phyloP scores from a whole-genome alignment of 2,888 invertebrate genomes.

The Panzeria rudis region DNA sequence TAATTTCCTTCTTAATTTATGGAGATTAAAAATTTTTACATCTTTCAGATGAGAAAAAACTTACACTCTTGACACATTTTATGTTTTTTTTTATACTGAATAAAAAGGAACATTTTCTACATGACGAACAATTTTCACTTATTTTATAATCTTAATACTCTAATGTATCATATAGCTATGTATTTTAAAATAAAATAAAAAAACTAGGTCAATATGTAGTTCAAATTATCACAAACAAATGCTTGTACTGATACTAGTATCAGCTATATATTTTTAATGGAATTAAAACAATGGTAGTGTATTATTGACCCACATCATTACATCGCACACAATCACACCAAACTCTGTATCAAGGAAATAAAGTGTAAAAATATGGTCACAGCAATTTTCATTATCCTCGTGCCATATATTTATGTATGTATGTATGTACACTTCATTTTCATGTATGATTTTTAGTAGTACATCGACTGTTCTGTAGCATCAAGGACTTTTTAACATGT shows the following conservation, averaged over 20 bases:
- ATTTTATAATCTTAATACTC: constrained; percentile 38
- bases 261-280: background rate
- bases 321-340: constrained; percentile 13
- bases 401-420: too few relatives aligned
- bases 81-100: background rate
- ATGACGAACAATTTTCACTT: constrained; percentile 52
- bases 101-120: constrained; percentile 16
- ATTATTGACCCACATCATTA: constrained; percentile 58
- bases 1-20: constrained; percentile 10
- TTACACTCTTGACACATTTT: constrained; percentile 50
- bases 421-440: background rate
- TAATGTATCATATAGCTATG: constrained; percentile 2
- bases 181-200: constrained; percentile 21
- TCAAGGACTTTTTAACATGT: constrained; percentile 21
- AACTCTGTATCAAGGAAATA: constrained; percentile 11
- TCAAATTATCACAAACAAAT: constrained; percentile 17
- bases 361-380: constrained; percentile 24
- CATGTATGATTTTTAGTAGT: constrained; percentile 1
- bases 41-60: background rate
- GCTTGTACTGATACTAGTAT: background rate
- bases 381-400: constrained; percentile 34
- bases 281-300: constrained; percentile 40
- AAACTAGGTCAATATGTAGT: constrained; percentile 39
- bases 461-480: constrained; percentile 18
- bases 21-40: constrained; percentile 8